Evolutionary conservation across 2,888 invertebrate species (phyloP), one percentile per base, ranked within the genome.

Genomic region (Caenorhabditis sp.): DNA sequence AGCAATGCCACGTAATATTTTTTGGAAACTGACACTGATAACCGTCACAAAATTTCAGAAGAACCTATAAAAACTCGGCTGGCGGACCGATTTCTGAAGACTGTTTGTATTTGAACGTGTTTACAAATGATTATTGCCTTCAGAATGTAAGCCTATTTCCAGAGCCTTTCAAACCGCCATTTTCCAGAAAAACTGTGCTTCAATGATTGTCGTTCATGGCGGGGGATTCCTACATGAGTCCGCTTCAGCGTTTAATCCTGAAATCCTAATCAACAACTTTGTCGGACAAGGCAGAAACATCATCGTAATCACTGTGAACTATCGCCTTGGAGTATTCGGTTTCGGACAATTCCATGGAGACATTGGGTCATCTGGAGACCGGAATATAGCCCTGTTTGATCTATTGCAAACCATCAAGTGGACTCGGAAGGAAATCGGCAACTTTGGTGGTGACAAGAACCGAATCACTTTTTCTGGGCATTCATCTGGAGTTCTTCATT

Each of bases 21-120:
- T 32, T 32, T 4, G 9, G 9, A 24, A 35, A n/a, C n/a, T n/a
- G n/a, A n/a, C n/a, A n/a, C n/a, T n/a, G n/a, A n/a, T n/a, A n/a
- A n/a, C n/a, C n/a, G n/a, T n/a, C n/a, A n/a, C n/a, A n/a, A n/a
- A n/a, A n/a, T n/a, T n/a, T n/a, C n/a, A 40, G 69, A 22, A 72
- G 44, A 64, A 79, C 78, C 2, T 83, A 76, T 53, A 83, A 79
- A 67, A 69, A 50, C 1, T 11, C 11, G 2, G 32, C 32, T 61
- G 62, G 37, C 6, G 22, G 53, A 8, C 70, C 80, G 1, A 62
- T 80, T n/a, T 79, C 82, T 0, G 85, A 85, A 53, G 84, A 85
- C 56, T 85, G 83, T 56, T 58, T 85, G 4, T 82, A 74, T 28
- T 18, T 62, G n/a, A 85, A 85, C 40, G 78, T 85, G 2, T 85